Percentiles rank a stretch among this genome's conserved stretches.
Evolutionary conservation across 1,140 invertebrate genomes (phyloP).

Genomic region (Bombyx mandarina): DNA sequence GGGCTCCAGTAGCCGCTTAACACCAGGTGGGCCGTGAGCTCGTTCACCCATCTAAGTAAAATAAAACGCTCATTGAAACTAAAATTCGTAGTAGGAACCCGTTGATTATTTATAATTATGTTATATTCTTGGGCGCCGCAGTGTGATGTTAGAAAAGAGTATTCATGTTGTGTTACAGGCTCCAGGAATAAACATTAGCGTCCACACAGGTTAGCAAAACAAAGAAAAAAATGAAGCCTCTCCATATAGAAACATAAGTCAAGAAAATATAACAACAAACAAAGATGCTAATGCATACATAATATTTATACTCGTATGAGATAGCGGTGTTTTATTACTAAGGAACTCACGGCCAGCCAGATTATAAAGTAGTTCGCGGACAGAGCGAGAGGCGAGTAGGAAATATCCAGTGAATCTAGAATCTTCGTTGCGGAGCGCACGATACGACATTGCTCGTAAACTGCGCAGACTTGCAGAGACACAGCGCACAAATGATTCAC

Average conservation of each 20-base stretch:
- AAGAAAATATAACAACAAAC: slow-evolving; percentile 5
- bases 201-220: no score
- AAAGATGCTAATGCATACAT: slow-evolving; percentile 17
- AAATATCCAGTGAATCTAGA: slow-evolving; percentile 39
- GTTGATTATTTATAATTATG: no score
- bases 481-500: slow-evolving; percentile 34
- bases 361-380: slow-evolving; percentile 27
- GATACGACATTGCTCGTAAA: slow-evolving; percentile 53
- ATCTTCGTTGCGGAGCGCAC: slow-evolving; percentile 36
- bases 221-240: no score
- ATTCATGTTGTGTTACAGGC: no score
- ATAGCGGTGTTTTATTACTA: slow-evolving; percentile 26
- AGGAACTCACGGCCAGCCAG: slow-evolving; percentile 25
- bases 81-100: no score
- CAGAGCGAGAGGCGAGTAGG: slow-evolving; percentile 11
- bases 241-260: neutral
- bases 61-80: no score
- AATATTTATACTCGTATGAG: slow-evolving; percentile 17
- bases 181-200: no score
- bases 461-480: slow-evolving; percentile 31
- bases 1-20: no score
- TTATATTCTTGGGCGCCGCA: no score
- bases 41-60: no score
- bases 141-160: no score
- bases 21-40: no score